phyloP scores from a whole-genome alignment of 2,888 invertebrate genomes.

The Sericinus montela region DNA sequence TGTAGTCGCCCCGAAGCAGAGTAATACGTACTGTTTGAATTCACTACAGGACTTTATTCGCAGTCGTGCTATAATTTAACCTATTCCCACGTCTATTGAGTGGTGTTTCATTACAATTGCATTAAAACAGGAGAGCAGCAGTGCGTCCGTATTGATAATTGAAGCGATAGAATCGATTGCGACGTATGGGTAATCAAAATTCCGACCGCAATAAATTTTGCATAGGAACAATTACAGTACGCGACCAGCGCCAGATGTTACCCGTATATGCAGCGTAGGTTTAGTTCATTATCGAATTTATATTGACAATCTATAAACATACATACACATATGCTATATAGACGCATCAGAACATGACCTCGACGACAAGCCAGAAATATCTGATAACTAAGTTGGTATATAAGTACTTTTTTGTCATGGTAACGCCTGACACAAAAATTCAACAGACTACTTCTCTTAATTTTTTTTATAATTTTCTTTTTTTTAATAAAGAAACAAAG shows the following conservation, averaged over 20 bases:
- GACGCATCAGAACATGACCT: too few relatives aligned
- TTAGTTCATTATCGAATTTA: conserved; percentile 66
- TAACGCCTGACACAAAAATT: too few relatives aligned
- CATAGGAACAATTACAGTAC: conserved; percentile 32
- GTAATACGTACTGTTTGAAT: conserved; percentile 39
- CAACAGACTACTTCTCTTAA: too few relatives aligned
- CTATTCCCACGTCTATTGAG: conserved; percentile 26
- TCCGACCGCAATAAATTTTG: conserved; percentile 50
- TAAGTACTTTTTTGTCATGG: too few relatives aligned
- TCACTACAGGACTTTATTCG: conserved; percentile 52
- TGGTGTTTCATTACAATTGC: conserved; percentile 15
- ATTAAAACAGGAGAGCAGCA: conserved; percentile 8
- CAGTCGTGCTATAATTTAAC: conserved; percentile 31
- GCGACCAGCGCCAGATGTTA: conserved; percentile 25
- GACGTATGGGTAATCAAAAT: conserved; percentile 39
- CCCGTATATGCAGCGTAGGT: conserved; percentile 29
- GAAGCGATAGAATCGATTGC: conserved; percentile 24
- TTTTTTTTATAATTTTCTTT: too few relatives aligned
- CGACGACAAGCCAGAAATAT: too few relatives aligned
- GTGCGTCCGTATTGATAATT: conserved; percentile 23
- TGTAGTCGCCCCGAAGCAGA: conserved; percentile 48
- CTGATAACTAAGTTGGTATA: too few relatives aligned
- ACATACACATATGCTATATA: too few relatives aligned
- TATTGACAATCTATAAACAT: conserved; percentile 48
- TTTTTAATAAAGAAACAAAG: too few relatives aligned